Percentiles rank a stretch among this genome's conserved stretches.
Evolutionary conservation across 1,140 invertebrate genomes (phyloP).

Genomic region (Ridgeia piscesae): DNA sequence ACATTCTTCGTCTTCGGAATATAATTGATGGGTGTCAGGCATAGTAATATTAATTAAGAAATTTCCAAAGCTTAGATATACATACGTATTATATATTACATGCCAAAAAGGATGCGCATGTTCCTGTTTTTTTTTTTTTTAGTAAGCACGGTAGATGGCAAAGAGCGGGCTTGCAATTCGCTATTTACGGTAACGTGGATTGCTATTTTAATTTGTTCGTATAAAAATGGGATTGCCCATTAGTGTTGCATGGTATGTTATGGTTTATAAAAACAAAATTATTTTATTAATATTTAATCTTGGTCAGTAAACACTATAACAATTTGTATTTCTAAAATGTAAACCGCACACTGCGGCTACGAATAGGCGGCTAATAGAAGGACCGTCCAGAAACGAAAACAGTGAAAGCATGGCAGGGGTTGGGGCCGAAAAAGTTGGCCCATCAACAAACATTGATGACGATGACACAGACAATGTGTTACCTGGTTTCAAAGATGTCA

Average conservation of each 20-base stretch:
- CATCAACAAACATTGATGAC: not conserved
- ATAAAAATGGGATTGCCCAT: not conserved
- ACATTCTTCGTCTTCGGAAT: too few relatives aligned
- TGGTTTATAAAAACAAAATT: not conserved
- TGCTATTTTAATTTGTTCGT: not conserved
- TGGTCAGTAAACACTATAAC: not conserved
- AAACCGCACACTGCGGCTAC: not conserved
- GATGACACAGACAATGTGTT: not conserved
- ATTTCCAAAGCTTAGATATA: too few relatives aligned
- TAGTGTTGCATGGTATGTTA: not conserved
- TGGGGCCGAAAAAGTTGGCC: not conserved
- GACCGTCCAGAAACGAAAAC: not conserved
- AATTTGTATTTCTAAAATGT: not conserved
- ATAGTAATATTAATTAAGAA: too few relatives aligned
- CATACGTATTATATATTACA: too few relatives aligned
- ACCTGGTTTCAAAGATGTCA: not conserved
- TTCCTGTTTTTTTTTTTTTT: too few relatives aligned
- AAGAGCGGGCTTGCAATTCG: not conserved
- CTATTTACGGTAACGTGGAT: not conserved
- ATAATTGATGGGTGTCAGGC: too few relatives aligned
- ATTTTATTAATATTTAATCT: not conserved
- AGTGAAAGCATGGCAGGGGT: not conserved
- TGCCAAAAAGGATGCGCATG: too few relatives aligned
- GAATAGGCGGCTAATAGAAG: not conserved
- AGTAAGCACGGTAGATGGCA: not conserved